Base-by-base conservation (phyloP, 2,113 vertebrate genomes). In the Cynoglossus semilaevis region DNA sequence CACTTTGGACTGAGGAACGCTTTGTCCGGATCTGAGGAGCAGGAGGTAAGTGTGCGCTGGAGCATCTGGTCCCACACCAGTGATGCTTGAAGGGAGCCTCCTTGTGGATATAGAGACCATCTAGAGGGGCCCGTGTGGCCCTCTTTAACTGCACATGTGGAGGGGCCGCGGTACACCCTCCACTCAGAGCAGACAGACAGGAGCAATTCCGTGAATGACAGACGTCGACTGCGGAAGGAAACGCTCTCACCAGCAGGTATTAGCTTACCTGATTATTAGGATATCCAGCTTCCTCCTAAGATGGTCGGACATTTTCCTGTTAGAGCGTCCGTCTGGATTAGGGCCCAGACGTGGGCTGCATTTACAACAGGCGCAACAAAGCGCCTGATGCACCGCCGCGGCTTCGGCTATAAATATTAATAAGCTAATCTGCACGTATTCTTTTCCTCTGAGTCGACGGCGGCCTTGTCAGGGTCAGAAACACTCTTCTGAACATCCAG, bases 191-290 rank as follows among this genome's bases (percentile, higher is more conserved):
- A 84, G 79, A 83, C 63, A 85, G 87, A 87, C 85, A 80, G 76
- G 67, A 88, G 85, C 91, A 92, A 92, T 94, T 92, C 91, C 81
- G 84, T 49, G 44, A 77, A 68, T 89, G 64, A 87, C 88, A 88
- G 89, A 86, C 82, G 78, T 74, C 85, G 87, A 88, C 91, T 74
- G 77, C 91, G 93, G 90, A 90, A 84, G 89, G 92, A 93, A 93
- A 91, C 90, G 88, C 91, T 93, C 93, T 92, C 83, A 84, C 83
- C 70, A 58, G 84, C 85, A 72, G 74, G 88, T 79, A 84, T 93
- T 92, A 91, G 90, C 92, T 85, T 92, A 94, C 93, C 91, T 95
- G 94, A 95, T 97, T 94, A 94, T 91, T 90, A 88, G 93, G 93
- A 96, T 93, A 92, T 93, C 91, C 66, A 74, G 85, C 88, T 89